Evolutionary conservation across 1,140 invertebrate species (phyloP), one percentile per base, ranked within the genome.

Genomic region (Trinorchestia longiramus): DNA sequence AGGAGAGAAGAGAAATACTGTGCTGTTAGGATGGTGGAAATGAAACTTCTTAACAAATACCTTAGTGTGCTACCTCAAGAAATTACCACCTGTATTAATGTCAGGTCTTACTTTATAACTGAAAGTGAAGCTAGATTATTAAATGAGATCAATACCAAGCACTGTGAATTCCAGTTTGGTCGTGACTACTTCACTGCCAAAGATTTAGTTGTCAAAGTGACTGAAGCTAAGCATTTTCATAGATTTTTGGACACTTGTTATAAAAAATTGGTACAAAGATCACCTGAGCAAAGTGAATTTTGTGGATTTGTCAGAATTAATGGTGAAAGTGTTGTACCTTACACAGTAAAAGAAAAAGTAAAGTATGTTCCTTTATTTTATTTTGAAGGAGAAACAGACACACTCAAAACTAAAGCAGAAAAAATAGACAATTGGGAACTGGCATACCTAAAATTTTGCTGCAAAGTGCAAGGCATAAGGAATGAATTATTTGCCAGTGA

Each of bases 231-330:
- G 96, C 98, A 99, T 97, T 99, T 99, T 97, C 99, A 99, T 97
- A 98, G 98, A 96, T 99, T 99, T 97, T 97, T 99, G 97, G 98
- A 98, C 97, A 98, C 98, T 96, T 99, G 99, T 97, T 99, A 98
- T 97, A 98, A 98, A 96, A 99, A 99, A 97, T 97, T 99, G 95
- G 98, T 98, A 47, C 97, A 97, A 77, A 97, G 97, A 96, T 97
- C 97, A 91, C 97, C 96, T 88, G 97, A 97, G 97, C 97, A 98
- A 53, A 98, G 98, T 96, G 98, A 99, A 97, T 98, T 98, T 97
- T 99, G 99, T 97, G 99, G 99, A 92, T 99, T 99, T 97, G 99
- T 99, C 96, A 98, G 99, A 92, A 99, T 99, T 96, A 99, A 99
- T 97, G 99, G 99, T 97, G 99, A 99, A 97, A 99, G 99, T 0